Base-by-base conservation (phyloP, 2,113 vertebrate genomes). In the Dipodomys stephensi region DNA sequence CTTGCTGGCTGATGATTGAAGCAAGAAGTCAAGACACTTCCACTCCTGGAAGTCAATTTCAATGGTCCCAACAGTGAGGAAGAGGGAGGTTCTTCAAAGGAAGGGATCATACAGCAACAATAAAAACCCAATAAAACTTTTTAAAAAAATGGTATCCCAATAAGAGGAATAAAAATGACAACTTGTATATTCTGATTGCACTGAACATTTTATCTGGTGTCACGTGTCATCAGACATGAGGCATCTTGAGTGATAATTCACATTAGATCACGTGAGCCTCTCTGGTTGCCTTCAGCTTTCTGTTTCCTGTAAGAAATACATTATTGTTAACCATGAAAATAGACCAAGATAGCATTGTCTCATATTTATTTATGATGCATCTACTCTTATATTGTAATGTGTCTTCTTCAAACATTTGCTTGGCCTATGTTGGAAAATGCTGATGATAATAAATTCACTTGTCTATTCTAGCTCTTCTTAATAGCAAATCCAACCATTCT, bases 211-310 rank as follows among this genome's bases (percentile, higher is more conserved):
- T 97, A 98, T 98, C 98, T 99, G 99, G 99, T 97, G 95, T 98
- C 98, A 98, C 97, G 98, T 98, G 98, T 98, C 98, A 98, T 98
- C 98, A 97, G 98, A 98, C 98, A 98, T 97, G 97, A 98, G 98
- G 98, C 98, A 98, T 98, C 98, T 98, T 98, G 97, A 98, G 96
- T 97, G 98, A 98, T 98, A 96, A 93, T 98, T 98, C 97, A 96
- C 96, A 98, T 98, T 97, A 57, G 94, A 96, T 98, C 97, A 98
- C 97, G 98, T 96, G 95, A 97, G 97, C 97, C 96, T 98, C 95
- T 97, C 16, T 96, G 87, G 49, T 93, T 85, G 88, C 97, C 98
- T 99, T 99, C 99, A 99, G 99, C 99, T 99, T 98, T 99, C 99
- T 88, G 98, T 99, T 98, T 99, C 99, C 99, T 99, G 98, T 27